phyloP scores from a whole-genome alignment of 2,888 invertebrate species.

The Spilarctia lutea region DNA sequence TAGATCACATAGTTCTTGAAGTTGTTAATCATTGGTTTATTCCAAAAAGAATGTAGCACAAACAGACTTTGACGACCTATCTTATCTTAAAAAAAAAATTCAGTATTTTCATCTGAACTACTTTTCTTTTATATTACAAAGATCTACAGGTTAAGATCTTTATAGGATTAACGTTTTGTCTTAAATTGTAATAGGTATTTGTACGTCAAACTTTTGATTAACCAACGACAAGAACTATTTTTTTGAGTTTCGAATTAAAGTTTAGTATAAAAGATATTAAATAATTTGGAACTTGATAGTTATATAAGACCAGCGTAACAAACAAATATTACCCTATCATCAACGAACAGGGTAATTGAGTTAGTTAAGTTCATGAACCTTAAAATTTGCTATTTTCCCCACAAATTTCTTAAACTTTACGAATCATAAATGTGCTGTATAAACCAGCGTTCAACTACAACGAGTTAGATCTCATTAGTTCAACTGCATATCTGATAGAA shows the following conservation, averaged over 20 bases:
- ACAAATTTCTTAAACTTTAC: not conserved
- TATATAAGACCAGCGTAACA: too few relatives aligned
- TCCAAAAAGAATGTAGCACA: not conserved
- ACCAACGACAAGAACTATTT: too few relatives aligned
- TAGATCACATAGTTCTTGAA: not conserved
- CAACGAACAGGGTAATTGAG: too few relatives aligned
- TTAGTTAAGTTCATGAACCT: too few relatives aligned
- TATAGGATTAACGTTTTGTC: not conserved
- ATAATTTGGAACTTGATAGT: too few relatives aligned
- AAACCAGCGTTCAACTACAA: conserved; percentile 5
- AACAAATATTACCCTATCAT: too few relatives aligned
- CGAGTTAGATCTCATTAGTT: conserved; percentile 12
- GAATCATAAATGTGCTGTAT: not conserved
- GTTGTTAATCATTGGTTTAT: too few relatives aligned
- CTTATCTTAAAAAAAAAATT: not conserved
- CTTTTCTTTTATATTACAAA: not conserved
- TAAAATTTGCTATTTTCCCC: too few relatives aligned
- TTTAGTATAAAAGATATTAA: too few relatives aligned
- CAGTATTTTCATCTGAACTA: not conserved
- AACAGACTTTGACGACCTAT: not conserved
- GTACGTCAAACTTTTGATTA: not conserved
- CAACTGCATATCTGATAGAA: conserved; percentile 12
- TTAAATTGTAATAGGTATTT: not conserved
- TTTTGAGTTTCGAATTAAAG: too few relatives aligned
- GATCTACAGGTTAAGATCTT: not conserved